Base-by-base conservation (phyloP, 2,113 vertebrate species). In the Plestiodon gilberti region DNA sequence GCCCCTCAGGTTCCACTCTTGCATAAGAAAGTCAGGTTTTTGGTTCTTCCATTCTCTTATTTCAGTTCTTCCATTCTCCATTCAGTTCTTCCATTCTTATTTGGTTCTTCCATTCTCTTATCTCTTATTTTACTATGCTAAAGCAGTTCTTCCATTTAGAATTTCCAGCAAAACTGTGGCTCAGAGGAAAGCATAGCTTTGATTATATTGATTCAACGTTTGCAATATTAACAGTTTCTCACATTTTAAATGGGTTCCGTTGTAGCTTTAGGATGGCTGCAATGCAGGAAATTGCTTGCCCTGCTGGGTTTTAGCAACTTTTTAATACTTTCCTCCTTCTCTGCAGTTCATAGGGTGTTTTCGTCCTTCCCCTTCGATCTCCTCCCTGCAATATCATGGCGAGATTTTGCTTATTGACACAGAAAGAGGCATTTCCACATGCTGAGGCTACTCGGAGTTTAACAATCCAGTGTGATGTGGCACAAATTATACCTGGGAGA, bases 391-490 rank as follows among this genome's bases (percentile, higher is more conserved):
- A 74, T 55, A 33, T 71, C 74, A 28, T 81, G 3, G 1, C 89
- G 38, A 76, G 64, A 61, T 11, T 64, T 0, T 64, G 71, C 48
- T 88, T 89, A 70, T 52, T 75, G 38, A 38, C 14, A 38, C 6
- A 13, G 69, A 59, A 61, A 89, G 62, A 48, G 11, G 77, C 13
- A 81, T 28, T 84, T 64, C 80, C 6, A 88, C 55, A 20, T 2
- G 11, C 38, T 85, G 5, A 13, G 69, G 0, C 0, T 61, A 78
- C 2, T 40, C 25, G 70, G 8, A 35, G 52, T 87, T 93, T 82
- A 1, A 86, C 48, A 91, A 93, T 80, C 67, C 65, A 61, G 25
- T 59, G 79, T 77, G 43, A 77, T 18, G 25, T 77, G 25, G 20
- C 52, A 74, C 48, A 67, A 69, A 77, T 82, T 87, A 65, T 28